Evolutionary conservation across 1,140 invertebrate genomes (phyloP).

Genomic region (Pogonognathellus flavescens): DNA sequence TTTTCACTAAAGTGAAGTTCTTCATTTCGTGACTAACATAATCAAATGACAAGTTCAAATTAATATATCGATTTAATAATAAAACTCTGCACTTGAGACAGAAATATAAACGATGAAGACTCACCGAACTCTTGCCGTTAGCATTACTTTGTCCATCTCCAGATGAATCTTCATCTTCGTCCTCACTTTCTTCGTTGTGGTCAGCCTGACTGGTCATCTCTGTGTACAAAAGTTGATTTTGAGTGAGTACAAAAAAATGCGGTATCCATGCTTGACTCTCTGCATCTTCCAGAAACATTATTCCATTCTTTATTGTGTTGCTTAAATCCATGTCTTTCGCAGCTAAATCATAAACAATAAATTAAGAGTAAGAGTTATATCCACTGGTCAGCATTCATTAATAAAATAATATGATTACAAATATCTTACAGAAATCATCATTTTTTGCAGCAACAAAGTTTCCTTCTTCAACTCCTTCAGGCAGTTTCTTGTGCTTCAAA

Average conservation of each 20-base stretch:
- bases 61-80: too few relatives aligned
- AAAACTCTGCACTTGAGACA: too few relatives aligned
- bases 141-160: constrained; percentile 53
- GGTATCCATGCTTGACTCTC: constrained; percentile 92
- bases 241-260: constrained; percentile 94
- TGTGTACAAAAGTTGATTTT: constrained; percentile 89
- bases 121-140: constrained; percentile 64
- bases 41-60: background rate
- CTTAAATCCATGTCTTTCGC: constrained; percentile 85
- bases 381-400: background rate
- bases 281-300: constrained; percentile 90
- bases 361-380: background rate
- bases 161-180: constrained; percentile 72
- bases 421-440: constrained; percentile 74
- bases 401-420: background rate
- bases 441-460: constrained; percentile 76
- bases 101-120: too few relatives aligned
- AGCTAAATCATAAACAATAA: constrained; percentile 54
- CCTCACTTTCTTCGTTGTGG: constrained; percentile 73
- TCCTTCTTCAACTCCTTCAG: constrained; percentile 85
- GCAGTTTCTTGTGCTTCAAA: constrained; percentile 87
- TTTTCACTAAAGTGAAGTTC: constrained; percentile 95
- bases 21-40: constrained; percentile 71
- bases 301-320: constrained; percentile 92
- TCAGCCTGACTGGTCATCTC: constrained; percentile 73